These are phyloP conservation scores for Lithobates pipiens DNA, from an alignment of 2,797 vertebrate species.

Conservation along the genomic window DNA sequence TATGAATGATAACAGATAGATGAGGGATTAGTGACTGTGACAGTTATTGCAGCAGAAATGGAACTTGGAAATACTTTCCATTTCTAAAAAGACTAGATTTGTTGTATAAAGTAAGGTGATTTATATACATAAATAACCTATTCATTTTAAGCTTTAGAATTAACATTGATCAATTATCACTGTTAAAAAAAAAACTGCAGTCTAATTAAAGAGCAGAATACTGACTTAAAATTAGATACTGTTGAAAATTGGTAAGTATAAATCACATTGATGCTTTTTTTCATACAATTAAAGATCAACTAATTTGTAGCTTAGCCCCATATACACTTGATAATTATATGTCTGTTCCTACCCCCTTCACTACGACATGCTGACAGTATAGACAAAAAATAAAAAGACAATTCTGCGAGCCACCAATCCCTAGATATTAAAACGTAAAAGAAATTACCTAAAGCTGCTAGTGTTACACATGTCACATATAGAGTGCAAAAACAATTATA, in stretches of 20 bases:
- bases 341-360: too few species aligned
- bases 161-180: background rate
- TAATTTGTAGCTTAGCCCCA: too few species aligned
- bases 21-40: conserved; percentile 68
- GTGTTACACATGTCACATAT: too few species aligned
- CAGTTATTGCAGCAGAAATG: conserved; percentile 26
- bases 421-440: too few species aligned
- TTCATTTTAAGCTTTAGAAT: background rate
- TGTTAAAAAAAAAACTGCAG: background rate
- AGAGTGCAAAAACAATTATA: too few species aligned
- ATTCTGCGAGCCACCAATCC: too few species aligned
- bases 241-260: background rate
- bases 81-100: conserved; percentile 5
- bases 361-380: too few species aligned
- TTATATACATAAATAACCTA: too few species aligned
- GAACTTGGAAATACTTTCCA: conserved; percentile 9
- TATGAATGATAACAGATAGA: conserved; percentile 66
- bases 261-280: background rate
- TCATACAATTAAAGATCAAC: too few species aligned
- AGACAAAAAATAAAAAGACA: too few species aligned
- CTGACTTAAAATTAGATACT: background rate
- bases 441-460: too few species aligned
- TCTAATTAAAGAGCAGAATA: background rate
- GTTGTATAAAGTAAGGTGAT: background rate
- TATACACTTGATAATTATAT: too few species aligned